A percentile compares a stretch with the other conserved stretches of the same genome.
Evolutionary conservation across 1,140 invertebrate genomes (phyloP).

Genomic region (Solen grandis): DNA sequence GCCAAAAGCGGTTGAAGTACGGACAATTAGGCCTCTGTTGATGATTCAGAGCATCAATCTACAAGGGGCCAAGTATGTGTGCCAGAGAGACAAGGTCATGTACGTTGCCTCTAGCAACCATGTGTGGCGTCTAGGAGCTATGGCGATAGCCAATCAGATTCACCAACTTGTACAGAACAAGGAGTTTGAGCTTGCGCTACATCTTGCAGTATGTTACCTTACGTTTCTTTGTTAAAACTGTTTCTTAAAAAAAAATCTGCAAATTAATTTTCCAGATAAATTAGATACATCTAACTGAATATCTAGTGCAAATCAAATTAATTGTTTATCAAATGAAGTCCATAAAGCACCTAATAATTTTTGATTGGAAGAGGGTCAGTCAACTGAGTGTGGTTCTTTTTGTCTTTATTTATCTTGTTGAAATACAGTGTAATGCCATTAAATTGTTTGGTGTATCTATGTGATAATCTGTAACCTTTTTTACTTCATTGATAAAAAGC

Average conservation of each 20-base stretch:
- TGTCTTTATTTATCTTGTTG: too few relatives aligned
- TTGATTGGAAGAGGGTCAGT: too few relatives aligned
- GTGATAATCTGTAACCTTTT: too few relatives aligned
- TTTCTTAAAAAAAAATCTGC: too few relatives aligned
- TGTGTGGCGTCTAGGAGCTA: slow-evolving; percentile 91
- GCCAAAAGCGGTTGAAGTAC: slow-evolving; percentile 90
- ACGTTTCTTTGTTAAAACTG: too few relatives aligned
- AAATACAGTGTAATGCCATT: too few relatives aligned
- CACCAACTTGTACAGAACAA: slow-evolving; percentile 91
- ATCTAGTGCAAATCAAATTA: slow-evolving; percentile 5
- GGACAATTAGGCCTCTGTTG: slow-evolving; percentile 87
- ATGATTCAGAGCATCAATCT: slow-evolving; percentile 90
- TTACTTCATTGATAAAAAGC: too few relatives aligned
- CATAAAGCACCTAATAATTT: too few relatives aligned
- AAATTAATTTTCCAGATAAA: too few relatives aligned
- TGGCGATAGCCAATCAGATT: slow-evolving; percentile 91
- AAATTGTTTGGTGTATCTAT: too few relatives aligned
- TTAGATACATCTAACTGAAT: not conserved
- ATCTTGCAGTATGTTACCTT: slow-evolving; percentile 90
- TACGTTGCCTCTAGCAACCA: slow-evolving; percentile 93
- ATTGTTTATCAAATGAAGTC: too few relatives aligned
- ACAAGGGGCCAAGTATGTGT: slow-evolving; percentile 83
- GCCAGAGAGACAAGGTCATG: slow-evolving; percentile 85
- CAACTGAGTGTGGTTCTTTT: too few relatives aligned
- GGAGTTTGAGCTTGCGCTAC: slow-evolving; percentile 96